phyloP scores from a whole-genome alignment of 1,140 invertebrate species.

The Matsumurasca onukii region DNA sequence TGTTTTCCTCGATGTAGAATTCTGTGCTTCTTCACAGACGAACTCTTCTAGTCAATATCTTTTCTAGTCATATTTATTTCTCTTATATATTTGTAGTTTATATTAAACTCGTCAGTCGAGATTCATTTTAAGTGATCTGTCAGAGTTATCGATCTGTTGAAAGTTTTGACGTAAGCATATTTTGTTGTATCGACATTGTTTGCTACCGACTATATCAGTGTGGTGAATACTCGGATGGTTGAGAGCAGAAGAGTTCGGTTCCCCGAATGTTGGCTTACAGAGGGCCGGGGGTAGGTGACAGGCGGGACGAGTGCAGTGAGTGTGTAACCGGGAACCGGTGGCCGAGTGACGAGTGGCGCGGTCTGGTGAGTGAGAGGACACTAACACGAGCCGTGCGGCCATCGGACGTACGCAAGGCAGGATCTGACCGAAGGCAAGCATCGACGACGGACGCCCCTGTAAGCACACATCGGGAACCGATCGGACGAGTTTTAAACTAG shows the following conservation, averaged over 20 bases:
- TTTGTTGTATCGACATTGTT: constrained; percentile 1
- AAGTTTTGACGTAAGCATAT: neutral
- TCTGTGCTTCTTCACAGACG: neutral
- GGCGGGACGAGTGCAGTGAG: neutral
- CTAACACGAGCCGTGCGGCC: neutral
- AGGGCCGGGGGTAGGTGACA: neutral
- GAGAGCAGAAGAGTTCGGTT: constrained; percentile 9
- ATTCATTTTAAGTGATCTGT: neutral
- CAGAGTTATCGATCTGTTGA: neutral
- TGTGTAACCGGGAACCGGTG: neutral
- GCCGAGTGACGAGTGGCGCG: constrained; percentile 10
- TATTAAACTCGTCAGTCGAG: constrained; percentile 12
- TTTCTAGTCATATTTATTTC: constrained; percentile 23
- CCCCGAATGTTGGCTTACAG: constrained; percentile 17
- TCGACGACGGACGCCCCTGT: neutral
- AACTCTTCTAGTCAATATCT: constrained; percentile 16
- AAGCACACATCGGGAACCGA: constrained; percentile 32
- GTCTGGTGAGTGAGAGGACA: constrained; percentile 6
- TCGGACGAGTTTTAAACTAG: constrained; percentile 18
- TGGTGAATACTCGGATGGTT: neutral
- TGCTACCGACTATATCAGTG: neutral
- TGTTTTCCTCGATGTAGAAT: neutral
- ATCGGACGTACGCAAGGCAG: neutral
- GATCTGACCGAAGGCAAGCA: neutral
- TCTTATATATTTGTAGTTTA: constrained; percentile 2